Evolutionary conservation across 1,140 invertebrate genomes (phyloP).

Genomic region (Hyphantria cunea): DNA sequence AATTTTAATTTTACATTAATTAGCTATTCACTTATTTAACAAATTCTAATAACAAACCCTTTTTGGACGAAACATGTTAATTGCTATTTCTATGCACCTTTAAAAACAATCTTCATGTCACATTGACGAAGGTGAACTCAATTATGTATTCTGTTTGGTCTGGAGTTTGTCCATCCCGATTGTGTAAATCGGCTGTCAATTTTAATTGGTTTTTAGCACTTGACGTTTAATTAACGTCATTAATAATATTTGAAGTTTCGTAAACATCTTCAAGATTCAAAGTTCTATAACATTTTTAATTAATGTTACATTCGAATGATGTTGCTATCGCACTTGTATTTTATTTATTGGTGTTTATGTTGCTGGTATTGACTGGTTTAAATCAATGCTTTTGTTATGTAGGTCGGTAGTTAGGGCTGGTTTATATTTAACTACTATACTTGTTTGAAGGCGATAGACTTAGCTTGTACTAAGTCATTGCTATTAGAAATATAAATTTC

Average conservation of each 20-base stretch:
- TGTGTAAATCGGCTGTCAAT: conserved; percentile 44
- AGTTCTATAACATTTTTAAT: conserved; percentile 46
- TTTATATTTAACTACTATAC: too few species aligned
- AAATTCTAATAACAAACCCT: conserved; percentile 19
- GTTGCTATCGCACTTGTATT: too few species aligned
- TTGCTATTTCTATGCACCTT: conserved; percentile 31
- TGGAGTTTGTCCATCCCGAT: conserved; percentile 37
- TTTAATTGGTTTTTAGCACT: conserved; percentile 62
- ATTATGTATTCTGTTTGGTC: conserved; percentile 55
- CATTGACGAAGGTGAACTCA: conserved; percentile 50
- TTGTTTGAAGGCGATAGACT: too few species aligned
- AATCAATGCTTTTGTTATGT: too few species aligned
- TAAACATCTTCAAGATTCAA: conserved; percentile 29
- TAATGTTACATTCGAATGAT: conserved; percentile 20
- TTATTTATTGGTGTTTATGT: neutral
- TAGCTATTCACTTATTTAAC: too few species aligned
- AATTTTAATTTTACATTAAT: too few species aligned
- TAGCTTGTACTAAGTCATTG: too few species aligned
- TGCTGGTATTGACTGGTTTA: too few species aligned
- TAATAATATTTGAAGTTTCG: conserved; percentile 30
- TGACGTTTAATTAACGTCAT: conserved; percentile 53
- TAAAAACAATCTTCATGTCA: conserved; percentile 42
- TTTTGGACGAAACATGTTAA: conserved; percentile 24
- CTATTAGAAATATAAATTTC: too few species aligned
- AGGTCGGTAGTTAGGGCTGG: too few species aligned